Evolutionary conservation across 2,888 invertebrate genomes (phyloP).

Genomic region (Sipha maydis): DNA sequence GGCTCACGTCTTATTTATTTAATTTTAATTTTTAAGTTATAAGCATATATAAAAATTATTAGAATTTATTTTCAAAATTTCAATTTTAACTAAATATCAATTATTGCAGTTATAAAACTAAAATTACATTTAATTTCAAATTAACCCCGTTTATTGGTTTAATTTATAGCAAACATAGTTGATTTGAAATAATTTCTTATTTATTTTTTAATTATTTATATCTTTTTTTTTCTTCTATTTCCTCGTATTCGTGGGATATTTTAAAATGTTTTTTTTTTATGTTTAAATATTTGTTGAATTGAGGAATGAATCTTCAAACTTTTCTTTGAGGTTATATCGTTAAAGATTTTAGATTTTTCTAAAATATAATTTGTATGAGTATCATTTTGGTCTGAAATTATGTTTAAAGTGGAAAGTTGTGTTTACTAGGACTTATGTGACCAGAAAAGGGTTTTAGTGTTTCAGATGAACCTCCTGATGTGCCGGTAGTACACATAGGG

Average conservation of each 20-base stretch:
- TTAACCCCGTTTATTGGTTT: not conserved
- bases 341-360: not conserved
- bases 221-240: not conserved
- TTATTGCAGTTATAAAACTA: too few species aligned
- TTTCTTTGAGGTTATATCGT: not conserved
- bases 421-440: constrained; percentile 14
- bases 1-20: too few species aligned
- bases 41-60: too few species aligned
- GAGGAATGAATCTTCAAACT: constrained; percentile 11
- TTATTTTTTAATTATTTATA: constrained; percentile 1
- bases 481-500: not conserved
- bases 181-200: not conserved
- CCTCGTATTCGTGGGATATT: not conserved
- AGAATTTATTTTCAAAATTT: too few species aligned
- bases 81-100: too few species aligned
- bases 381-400: constrained; percentile 28
- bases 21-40: too few species aligned
- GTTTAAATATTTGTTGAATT: constrained; percentile 16
- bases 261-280: not conserved
- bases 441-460: constrained; percentile 46
- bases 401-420: constrained; percentile 54
- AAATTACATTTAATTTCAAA: too few species aligned
- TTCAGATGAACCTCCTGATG: constrained; percentile 34
- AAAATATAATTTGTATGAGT: not conserved
- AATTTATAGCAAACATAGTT: not conserved